These are phyloP conservation scores for Palloptera scutellata DNA, from an alignment of 2,888 invertebrate species.

Conservation along the genomic window DNA sequence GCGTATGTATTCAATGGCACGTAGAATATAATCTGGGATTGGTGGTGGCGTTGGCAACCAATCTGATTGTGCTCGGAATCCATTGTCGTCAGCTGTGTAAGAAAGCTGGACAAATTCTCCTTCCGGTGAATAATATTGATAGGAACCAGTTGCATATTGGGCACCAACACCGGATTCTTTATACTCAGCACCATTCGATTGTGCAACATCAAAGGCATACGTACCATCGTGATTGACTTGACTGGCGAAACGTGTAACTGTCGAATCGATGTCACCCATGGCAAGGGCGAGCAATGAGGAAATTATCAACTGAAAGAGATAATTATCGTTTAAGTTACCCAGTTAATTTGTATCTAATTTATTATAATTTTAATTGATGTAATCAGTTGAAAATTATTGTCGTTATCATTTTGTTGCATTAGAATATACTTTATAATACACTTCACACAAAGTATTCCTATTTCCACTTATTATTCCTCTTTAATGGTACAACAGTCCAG, in stretches of 20 bases:
- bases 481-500: too few species aligned
- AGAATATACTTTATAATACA: too few species aligned
- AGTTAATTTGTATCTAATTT: conserved; percentile 3
- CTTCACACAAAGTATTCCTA: too few species aligned
- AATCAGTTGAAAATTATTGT: conserved; percentile 5
- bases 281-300: conserved; percentile 31
- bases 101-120: conserved; percentile 47
- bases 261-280: conserved; percentile 32
- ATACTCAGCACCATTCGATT: conserved; percentile 68
- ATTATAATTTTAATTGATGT: conserved; percentile 21
- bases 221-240: conserved; percentile 57
- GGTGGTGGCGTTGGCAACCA: conserved; percentile 57
- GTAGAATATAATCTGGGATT: conserved; percentile 52
- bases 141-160: conserved; percentile 60
- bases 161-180: conserved; percentile 67
- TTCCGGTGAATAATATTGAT: conserved; percentile 53
- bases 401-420: too few species aligned
- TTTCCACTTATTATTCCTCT: too few species aligned
- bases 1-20: conserved; percentile 47
- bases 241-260: conserved; percentile 31
- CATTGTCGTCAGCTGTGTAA: conserved; percentile 55
- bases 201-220: conserved; percentile 64
- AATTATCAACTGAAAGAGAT: conserved; percentile 41
- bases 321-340: conserved; percentile 5
- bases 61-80: conserved; percentile 56